Evolutionary conservation across 2,888 invertebrate genomes (phyloP), one percentile per base, ranked within the genome.

Genomic region (Cacoxenus indagator): DNA sequence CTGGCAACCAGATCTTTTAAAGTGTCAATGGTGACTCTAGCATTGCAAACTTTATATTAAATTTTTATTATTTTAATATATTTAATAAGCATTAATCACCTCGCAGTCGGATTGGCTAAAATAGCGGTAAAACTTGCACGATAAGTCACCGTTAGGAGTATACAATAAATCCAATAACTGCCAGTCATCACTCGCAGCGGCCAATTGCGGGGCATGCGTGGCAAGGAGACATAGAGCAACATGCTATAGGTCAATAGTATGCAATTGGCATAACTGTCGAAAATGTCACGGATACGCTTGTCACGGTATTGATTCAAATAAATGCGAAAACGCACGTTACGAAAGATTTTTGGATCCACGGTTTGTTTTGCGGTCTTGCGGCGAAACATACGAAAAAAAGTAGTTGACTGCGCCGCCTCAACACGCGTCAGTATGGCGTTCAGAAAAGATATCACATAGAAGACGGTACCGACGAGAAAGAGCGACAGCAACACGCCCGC

Each of bases 141-240:
- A 84, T 96, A 96, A 0, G 93, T 91, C 0, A 95, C 94, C 0
- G 93, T 93, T 4, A 95, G 90, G 3, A 95, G 89, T 71, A 95
- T 92, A 81, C 94, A 94, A 84, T 95, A 96, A 1, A 95, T 86
- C 95, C 95, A 96, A 88, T 95, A 96, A 93, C 95, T 95, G 0
- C 96, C 95, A 1, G 95, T 95, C 14, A 96, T 89, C 29, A 95
- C 89, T 43, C 95, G 90, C 51, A 96, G 89, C 0, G 95, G 93
- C 95, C 95, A 95, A 17, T 93, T 94, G 17, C 90, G 90, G 0
- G 95, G 95, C 75, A 95, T 89, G 80, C 91, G 91, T 0, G 95
- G 95, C 67, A 95, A 83, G 0, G 95, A 93, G 27, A 96, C 93
- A 73, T 94, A 91, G 5, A 95, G 88, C 61, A 95, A 85, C 95